A percentile compares a stretch with the other conserved stretches of the same genome.
Evolutionary conservation across 2,888 invertebrate species (phyloP).

Genomic region (Bombylius major): DNA sequence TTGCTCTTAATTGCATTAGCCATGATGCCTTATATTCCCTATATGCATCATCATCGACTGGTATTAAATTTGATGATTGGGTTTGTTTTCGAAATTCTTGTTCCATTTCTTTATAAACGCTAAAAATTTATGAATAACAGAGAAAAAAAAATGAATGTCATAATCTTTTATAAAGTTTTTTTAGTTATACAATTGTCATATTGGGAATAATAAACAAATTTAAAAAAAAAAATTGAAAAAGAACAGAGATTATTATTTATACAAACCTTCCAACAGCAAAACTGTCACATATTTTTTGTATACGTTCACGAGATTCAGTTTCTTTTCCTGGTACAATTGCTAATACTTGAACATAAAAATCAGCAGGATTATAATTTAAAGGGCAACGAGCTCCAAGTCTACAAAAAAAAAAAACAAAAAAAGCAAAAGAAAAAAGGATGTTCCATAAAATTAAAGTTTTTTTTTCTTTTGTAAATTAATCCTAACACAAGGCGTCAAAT

Average conservation of each 20-base stretch:
- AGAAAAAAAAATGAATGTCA: not conserved
- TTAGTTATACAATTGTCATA: not conserved
- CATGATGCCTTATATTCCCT: slow-evolving; percentile 66
- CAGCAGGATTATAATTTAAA: slow-evolving; percentile 85
- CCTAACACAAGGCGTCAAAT: too few relatives aligned
- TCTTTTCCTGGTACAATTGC: slow-evolving; percentile 79
- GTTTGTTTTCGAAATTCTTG: slow-evolving; percentile 22
- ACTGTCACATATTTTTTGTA: slow-evolving; percentile 65
- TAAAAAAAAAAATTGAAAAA: too few relatives aligned
- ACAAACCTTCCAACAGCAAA: slow-evolving; percentile 39
- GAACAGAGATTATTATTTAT: not conserved
- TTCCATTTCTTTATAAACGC: slow-evolving; percentile 31
- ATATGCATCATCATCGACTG: slow-evolving; percentile 9
- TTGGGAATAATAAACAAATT: not conserved
- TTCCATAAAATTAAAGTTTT: too few relatives aligned
- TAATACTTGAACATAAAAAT: slow-evolving; percentile 81
- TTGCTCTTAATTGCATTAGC: slow-evolving; percentile 76
- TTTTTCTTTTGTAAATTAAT: too few relatives aligned
- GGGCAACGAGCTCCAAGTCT: slow-evolving; percentile 77
- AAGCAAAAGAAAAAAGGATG: too few relatives aligned
- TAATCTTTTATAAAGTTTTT: not conserved
- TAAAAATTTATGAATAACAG: not conserved
- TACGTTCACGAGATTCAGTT: slow-evolving; percentile 61
- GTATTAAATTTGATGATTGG: slow-evolving; percentile 17
- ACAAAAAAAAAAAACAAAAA: slow-evolving; percentile 15